Conservation (phyloP, 2,113 vertebrate genomes). For the Pedetes capensis region DNA sequence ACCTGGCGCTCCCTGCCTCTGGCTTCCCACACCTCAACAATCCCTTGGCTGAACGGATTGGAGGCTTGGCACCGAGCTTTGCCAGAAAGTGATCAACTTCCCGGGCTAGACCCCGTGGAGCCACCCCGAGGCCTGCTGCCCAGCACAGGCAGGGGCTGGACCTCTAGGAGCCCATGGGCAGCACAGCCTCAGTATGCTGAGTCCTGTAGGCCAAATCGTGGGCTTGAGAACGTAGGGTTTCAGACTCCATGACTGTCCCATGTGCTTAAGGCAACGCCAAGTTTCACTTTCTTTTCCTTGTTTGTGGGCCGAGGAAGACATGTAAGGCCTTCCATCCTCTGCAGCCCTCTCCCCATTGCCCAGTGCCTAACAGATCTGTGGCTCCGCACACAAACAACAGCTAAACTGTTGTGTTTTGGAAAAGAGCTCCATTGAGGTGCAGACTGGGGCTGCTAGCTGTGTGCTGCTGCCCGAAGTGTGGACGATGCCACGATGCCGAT, state of each 20-base stretch:
- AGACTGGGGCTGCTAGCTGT: conserved; percentile 82
- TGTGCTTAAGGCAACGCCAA: not conserved
- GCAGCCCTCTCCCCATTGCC: not conserved
- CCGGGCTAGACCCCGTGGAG: not conserved
- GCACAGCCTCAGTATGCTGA: not conserved
- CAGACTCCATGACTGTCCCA: not conserved
- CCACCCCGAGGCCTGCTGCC: not conserved
- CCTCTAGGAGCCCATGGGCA: not conserved
- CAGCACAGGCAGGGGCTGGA: too few relatives aligned
- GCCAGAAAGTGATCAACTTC: not conserved
- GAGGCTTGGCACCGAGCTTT: not conserved
- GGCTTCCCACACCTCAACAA: too few relatives aligned
- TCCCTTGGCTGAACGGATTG: not conserved
- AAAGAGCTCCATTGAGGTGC: conserved; percentile 83
- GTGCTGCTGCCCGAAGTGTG: conserved; percentile 47
- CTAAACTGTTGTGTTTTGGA: conserved; percentile 87
- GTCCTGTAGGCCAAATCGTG: not conserved
- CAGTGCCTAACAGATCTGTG: not conserved
- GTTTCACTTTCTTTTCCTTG: conserved; percentile 62
- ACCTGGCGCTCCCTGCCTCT: not conserved
- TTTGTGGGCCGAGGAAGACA: not conserved
- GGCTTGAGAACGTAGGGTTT: not conserved
- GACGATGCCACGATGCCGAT: too few relatives aligned
- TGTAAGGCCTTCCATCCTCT: not conserved
- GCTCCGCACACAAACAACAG: not conserved